These are phyloP conservation scores for Cephalopholis sonnerati DNA, from an alignment of 2,113 vertebrate genomes.

Conservation along the genomic window DNA sequence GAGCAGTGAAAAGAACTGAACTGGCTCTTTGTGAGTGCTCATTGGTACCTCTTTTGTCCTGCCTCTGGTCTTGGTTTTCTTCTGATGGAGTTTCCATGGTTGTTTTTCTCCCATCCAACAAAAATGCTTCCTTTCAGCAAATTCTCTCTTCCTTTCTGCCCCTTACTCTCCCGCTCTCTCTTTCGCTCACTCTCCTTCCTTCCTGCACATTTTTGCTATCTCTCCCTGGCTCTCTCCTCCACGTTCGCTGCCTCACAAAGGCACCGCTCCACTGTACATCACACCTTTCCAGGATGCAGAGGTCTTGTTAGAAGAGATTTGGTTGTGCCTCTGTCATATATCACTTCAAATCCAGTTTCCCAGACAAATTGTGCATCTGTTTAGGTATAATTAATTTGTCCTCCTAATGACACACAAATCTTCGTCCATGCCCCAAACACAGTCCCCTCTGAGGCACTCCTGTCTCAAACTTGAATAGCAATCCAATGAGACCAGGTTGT, in stretches of 20 bases:
- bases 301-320: conserved; percentile 86
- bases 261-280: conserved; percentile 83
- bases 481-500: conserved; percentile 80
- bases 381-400: conserved; percentile 20
- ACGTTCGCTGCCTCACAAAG: conserved; percentile 79
- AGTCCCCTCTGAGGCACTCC: conserved; percentile 41
- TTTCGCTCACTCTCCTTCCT: conserved; percentile 65
- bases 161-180: conserved; percentile 52
- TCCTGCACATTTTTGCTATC: conserved; percentile 25
- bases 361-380: conserved; percentile 17
- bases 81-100: conserved; percentile 96
- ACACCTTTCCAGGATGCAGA: conserved; percentile 83
- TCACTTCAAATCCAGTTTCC: conserved; percentile 78
- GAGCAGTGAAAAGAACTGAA: conserved; percentile 87
- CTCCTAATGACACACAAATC: conserved; percentile 23
- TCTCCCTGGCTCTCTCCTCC: conserved; percentile 17
- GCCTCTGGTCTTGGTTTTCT: conserved; percentile 92
- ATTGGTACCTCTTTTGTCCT: conserved; percentile 93
- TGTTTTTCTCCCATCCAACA: conserved; percentile 93
- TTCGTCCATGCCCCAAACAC: neutral
- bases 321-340: conserved; percentile 81
- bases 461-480: conserved; percentile 76
- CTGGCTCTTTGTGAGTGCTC: conserved; percentile 85
- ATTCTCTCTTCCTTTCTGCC: conserved; percentile 81
- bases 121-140: conserved; percentile 89